Percentiles rank a stretch among this genome's conserved stretches.
These are phyloP conservation scores for Herminia tarsipennalis DNA, from an alignment of 2,888 invertebrate species.

Conservation along the genomic window DNA sequence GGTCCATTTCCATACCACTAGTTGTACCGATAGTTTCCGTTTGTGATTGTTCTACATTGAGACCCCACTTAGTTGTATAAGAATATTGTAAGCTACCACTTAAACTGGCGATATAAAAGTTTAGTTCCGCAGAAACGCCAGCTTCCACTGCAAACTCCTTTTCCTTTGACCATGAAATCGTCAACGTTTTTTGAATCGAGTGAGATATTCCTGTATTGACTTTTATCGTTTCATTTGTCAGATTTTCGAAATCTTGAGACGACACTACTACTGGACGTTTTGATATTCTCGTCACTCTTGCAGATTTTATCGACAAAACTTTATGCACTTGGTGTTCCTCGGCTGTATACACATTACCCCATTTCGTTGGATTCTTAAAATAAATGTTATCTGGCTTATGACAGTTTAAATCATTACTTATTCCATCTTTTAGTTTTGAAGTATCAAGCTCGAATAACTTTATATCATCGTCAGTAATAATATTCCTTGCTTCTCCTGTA, in stretches of 20 bases:
- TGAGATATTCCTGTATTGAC: conserved; percentile 71
- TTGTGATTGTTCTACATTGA: conserved; percentile 64
- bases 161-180: conserved; percentile 62
- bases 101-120: conserved; percentile 60
- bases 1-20: conserved; percentile 64
- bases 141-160: conserved; percentile 60
- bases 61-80: conserved; percentile 62
- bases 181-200: conserved; percentile 63
- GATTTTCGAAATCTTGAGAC: conserved; percentile 64
- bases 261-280: conserved; percentile 54
- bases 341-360: too few relatives aligned
- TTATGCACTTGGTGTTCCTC: conserved; percentile 60
- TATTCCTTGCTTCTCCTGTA: conserved; percentile 54
- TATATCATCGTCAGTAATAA: conserved; percentile 55
- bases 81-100: conserved; percentile 60
- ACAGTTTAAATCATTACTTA: conserved; percentile 53
- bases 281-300: conserved; percentile 45
- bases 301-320: conserved; percentile 56
- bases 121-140: conserved; percentile 64
- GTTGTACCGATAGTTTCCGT: conserved; percentile 60
- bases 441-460: conserved; percentile 54
- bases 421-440: conserved; percentile 49
- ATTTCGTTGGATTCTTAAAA: conserved; percentile 66
- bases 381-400: conserved; percentile 55
- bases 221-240: conserved; percentile 62